Conservation (phyloP, 2,797 vertebrate genomes). For the Meriones psammophilus region DNA sequence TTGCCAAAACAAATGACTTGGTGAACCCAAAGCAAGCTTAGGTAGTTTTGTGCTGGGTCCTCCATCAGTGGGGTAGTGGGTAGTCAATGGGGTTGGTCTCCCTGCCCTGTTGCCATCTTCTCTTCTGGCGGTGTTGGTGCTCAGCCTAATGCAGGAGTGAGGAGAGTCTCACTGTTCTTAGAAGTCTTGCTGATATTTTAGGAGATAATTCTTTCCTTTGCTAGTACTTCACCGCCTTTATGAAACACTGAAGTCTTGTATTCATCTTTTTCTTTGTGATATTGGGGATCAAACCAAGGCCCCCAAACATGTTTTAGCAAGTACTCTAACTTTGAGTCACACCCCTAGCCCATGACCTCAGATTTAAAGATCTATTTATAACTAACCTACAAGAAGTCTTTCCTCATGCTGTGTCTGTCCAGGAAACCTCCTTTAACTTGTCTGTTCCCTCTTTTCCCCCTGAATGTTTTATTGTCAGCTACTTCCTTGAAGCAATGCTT, state of each 20-base stretch:
- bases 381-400: not conserved
- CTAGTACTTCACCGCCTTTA: not conserved
- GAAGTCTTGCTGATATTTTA: not conserved
- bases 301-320: not conserved
- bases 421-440: not conserved
- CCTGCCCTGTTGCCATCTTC: not conserved
- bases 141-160: not conserved
- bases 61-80: not conserved
- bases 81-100: not conserved
- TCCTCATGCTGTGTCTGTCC: not conserved
- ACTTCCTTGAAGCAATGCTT: constrained; percentile 9
- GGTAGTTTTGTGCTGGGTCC: not conserved
- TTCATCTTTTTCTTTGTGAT: not conserved
- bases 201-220: not conserved
- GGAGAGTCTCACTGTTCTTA: constrained; percentile 5
- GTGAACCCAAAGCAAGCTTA: not conserved
- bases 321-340: not conserved
- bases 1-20: not conserved
- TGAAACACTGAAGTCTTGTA: not conserved
- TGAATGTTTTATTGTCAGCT: not conserved
- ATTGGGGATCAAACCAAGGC: not conserved
- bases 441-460: not conserved
- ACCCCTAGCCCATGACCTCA: not conserved
- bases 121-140: not conserved
- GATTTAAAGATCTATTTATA: not conserved